Evolutionary conservation across 2,797 vertebrate genomes (phyloP).

Genomic region (Synanceia verrucosa): DNA sequence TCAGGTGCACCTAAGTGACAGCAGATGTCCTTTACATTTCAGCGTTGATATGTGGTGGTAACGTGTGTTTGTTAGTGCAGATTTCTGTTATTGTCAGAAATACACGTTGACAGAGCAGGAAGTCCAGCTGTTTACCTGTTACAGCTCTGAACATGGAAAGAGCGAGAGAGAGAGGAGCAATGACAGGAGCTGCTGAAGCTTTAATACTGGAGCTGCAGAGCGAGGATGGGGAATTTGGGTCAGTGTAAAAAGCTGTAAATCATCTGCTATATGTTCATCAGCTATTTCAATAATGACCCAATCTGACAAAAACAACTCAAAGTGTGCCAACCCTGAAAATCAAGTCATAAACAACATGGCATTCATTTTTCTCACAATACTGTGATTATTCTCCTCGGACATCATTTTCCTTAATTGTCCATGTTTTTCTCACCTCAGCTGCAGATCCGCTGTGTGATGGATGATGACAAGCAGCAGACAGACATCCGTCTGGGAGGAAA

Average conservation of each 20-base stretch:
- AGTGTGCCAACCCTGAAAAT: background rate
- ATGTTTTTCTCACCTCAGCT: constrained; percentile 67
- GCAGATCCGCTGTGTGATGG: constrained; percentile 63
- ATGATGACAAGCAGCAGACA: constrained; percentile 70
- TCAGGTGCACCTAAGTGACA: constrained; percentile 34
- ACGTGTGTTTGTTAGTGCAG: constrained; percentile 25
- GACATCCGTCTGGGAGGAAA: constrained; percentile 54
- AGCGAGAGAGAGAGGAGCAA: background rate
- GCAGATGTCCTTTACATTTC: constrained; percentile 42
- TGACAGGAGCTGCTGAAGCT: background rate
- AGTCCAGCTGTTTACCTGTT: constrained; percentile 71
- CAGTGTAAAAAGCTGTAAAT: background rate
- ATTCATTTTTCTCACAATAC: background rate
- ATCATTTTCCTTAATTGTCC: background rate
- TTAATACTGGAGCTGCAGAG: background rate
- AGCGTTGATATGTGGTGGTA: background rate
- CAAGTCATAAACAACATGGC: background rate
- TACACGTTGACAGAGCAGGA: constrained; percentile 79
- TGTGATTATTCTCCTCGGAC: background rate
- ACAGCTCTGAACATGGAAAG: constrained; percentile 57
- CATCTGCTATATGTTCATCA: background rate
- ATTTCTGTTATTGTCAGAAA: constrained; percentile 14
- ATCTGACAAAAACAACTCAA: background rate
- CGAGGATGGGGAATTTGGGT: background rate
- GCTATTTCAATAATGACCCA: background rate